Conservation (phyloP, 2,888 invertebrate species). For the Sarcophaga subvicina region DNA sequence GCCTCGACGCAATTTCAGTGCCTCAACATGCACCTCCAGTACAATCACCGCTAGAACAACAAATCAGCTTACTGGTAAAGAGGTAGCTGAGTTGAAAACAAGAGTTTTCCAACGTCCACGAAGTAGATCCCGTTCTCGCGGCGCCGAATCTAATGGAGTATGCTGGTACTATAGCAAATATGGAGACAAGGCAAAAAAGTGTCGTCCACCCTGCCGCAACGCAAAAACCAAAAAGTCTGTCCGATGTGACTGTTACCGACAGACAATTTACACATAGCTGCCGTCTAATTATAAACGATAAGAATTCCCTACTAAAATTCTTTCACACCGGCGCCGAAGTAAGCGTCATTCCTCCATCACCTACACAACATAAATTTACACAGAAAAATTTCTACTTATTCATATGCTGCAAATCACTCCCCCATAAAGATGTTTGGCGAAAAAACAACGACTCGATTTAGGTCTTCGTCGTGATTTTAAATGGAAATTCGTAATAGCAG, state of each 20-base stretch:
- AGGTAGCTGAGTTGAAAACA: slow-evolving; percentile 47
- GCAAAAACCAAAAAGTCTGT: slow-evolving; percentile 56
- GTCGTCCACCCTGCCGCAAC: slow-evolving; percentile 50
- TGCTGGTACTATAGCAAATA: slow-evolving; percentile 67
- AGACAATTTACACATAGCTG: slow-evolving; percentile 29
- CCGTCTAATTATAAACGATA: slow-evolving; percentile 44
- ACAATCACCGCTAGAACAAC: neutral
- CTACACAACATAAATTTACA: slow-evolving; percentile 8
- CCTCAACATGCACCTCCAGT: neutral
- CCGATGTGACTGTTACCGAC: slow-evolving; percentile 21
- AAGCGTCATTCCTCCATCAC: slow-evolving; percentile 60
- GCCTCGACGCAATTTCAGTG: slow-evolving; percentile 1
- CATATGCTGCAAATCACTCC: slow-evolving; percentile 54
- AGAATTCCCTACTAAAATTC: slow-evolving; percentile 46
- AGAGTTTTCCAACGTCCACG: slow-evolving; percentile 21
- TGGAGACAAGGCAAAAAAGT: slow-evolving; percentile 59
- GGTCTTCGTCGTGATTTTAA: slow-evolving; percentile 69
- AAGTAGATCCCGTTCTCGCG: slow-evolving; percentile 3
- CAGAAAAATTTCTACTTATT: neutral
- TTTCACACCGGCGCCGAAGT: slow-evolving; percentile 68
- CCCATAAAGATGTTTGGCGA: slow-evolving; percentile 65
- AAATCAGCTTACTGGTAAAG: neutral
- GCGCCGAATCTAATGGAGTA: slow-evolving; percentile 1
- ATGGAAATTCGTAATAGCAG: slow-evolving; percentile 71
- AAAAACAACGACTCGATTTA: slow-evolving; percentile 38